Percentiles rank a stretch among this genome's conserved stretches.
Conservation (phyloP, 92 coral and sea anemone species). For the Porites cylindrica region DNA sequence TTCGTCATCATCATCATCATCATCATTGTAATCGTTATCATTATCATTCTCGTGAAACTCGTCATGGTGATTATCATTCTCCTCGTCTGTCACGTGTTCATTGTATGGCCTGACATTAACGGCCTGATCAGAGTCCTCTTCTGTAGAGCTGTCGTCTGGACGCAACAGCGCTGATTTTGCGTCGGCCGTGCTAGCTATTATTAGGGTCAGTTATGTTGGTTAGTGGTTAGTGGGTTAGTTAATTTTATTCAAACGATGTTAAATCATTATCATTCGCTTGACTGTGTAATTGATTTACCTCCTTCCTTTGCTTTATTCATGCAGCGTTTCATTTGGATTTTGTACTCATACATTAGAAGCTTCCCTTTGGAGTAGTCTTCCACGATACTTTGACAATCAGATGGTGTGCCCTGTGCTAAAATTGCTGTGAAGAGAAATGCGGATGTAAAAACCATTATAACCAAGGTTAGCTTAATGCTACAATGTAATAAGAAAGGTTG, state of each 20-base stretch:
- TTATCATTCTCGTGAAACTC: constrained; percentile 38
- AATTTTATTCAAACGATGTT: background rate
- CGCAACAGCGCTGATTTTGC: constrained; percentile 50
- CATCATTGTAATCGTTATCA: constrained; percentile 22
- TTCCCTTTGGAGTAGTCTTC: constrained; percentile 81
- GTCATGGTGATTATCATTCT: constrained; percentile 22
- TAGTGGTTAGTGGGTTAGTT: constrained; percentile 36
- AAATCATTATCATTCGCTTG: background rate
- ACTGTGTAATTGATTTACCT: constrained; percentile 20
- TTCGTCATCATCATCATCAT: constrained; percentile 24
- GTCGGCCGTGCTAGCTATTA: constrained; percentile 24
- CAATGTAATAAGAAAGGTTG: background rate
- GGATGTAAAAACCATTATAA: background rate
- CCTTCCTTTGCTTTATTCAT: constrained; percentile 54
- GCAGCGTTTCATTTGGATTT: constrained; percentile 82
- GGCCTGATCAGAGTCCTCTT: constrained; percentile 33
- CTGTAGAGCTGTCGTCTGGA: background rate
- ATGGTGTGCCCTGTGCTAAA: constrained; percentile 54
- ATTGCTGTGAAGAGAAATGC: constrained; percentile 43
- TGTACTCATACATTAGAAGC: constrained; percentile 86
- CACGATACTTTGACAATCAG: constrained; percentile 75
- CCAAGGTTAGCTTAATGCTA: background rate
- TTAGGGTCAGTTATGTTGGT: constrained; percentile 34
- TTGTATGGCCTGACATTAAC: constrained; percentile 30
- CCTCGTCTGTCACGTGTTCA: constrained; percentile 3